Base-by-base conservation (phyloP, 2,888 invertebrate genomes). In the Automeris io region DNA sequence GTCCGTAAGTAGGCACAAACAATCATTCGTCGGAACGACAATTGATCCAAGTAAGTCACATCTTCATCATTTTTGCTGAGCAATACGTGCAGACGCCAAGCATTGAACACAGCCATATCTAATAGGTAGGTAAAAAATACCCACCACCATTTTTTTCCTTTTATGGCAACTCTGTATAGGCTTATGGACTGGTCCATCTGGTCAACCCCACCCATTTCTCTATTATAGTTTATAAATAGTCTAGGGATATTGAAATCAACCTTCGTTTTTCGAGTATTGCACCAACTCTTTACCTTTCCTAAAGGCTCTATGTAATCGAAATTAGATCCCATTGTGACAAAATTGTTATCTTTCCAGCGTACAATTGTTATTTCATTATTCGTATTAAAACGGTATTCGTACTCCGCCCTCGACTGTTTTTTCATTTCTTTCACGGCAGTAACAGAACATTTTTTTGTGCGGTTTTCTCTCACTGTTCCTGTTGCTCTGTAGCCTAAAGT, bases 71-170 rank as follows among this genome's bases (percentile, higher is more conserved):
- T 44, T 40, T 44, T 40, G 31, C 38, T 41, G 36, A 41, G 39
- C 46, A 41, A 31, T 31, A 49, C 37, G 43, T 49, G 46, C 33
- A 53, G 42, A 19, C 47, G 47, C 52, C 51, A 57, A 40, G 50
- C 46, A 46, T 54, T 54, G 32, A 47, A 43, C 32, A 53, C 33
- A 33, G 51, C 44, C 44, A 49, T 42, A 43, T 54, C 49, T 37
- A 52, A 21, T 40, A 54, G 36, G 24, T 51, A 50, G 24, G 53
- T 51, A 46, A 51, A 49, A 29, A 54, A 40, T 36, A 46, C 45
- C 53, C 53, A 56, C 50, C 47, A 53, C 56, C 53, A 53, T 36
- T 51, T 54, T 44, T 51, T 53, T 32, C 47, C 49, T 35, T 40
- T 41, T 26, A 48, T 39, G 19, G 40, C 31, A 24, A 45, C 35